Base-by-base conservation (phyloP, 35 echinoderm and acorn worm genomes). In the Nesometra sesokonis region DNA sequence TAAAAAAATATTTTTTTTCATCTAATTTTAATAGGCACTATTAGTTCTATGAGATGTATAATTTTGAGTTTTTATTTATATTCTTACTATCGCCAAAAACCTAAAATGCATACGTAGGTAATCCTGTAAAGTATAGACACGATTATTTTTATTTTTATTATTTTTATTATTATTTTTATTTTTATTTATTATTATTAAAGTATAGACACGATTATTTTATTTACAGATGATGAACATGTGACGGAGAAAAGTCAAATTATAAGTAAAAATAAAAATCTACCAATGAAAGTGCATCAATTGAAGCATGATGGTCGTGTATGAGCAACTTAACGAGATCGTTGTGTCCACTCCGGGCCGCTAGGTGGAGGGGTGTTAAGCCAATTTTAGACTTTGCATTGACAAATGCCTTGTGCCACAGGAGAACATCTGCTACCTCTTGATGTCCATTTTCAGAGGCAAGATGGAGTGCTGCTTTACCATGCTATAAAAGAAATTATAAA, bases 331-430 rank as follows among this genome's bases (percentile, higher is more conserved):
- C 82, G 79, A 99, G 88, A 7, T 99, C 90, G 38, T 94, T 99
- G 80, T 94, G 92, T 32, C 96, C 96, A 82, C 90, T 99, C 77
- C 94, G 92, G 13, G 96, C 96, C 0, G 87, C 88, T 31, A 99
- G 82, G 76, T 99, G 96, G 0, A 97, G 86, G 0, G 96, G 96
- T 47, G 96, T 94, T 31, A 99, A 86, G 9, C 96, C 96, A 29
- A 94, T 85, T 88, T 99, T 99, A 4, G 96, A 99, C 76, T 99
- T 99, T 83, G 96, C 96, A 88, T 99, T 99, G 0, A 99, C 96
- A 40, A 99, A 99, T 0, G 96, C 96, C 47, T 99, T 99, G 76
- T 93, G 93, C 89, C 85, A 92, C 35, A 94, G 88, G 17, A 99
- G 90, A 80, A 99, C 89, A 34, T 94, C 89, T 8, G 93, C 90